These are phyloP conservation scores for Pyralis farinalis DNA, from an alignment of 2,888 invertebrate species.

Conservation along the genomic window DNA sequence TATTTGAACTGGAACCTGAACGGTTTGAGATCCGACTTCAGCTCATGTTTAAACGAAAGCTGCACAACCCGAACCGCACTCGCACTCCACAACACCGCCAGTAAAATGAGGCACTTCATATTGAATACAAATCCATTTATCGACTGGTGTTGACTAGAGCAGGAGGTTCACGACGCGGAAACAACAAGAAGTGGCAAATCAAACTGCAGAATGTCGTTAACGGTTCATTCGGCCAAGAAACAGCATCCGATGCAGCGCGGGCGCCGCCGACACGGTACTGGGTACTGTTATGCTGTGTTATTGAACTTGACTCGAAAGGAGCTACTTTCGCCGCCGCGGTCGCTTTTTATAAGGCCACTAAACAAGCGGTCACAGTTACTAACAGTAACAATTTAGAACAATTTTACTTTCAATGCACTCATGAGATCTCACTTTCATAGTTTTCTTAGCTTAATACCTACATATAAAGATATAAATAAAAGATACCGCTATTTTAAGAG, in stretches of 20 bases:
- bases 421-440: too few species aligned
- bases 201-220: conserved; percentile 18
- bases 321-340: conserved; percentile 62
- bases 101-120: conserved; percentile 39
- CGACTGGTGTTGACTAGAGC: conserved; percentile 3
- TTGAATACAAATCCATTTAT: conserved; percentile 9
- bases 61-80: conserved; percentile 23
- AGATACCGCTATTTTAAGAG: too few species aligned
- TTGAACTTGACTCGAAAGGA: conserved; percentile 65
- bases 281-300: conserved; percentile 68
- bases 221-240: conserved; percentile 19
- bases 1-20: conserved; percentile 6
- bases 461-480: too few species aligned
- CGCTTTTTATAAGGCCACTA: conserved; percentile 50
- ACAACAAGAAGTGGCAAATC: background rate
- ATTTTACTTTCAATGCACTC: too few species aligned
- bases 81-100: conserved; percentile 44
- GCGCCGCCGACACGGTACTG: conserved; percentile 48
- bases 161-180: conserved; percentile 10
- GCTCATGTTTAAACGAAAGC: conserved; percentile 8
- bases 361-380: conserved; percentile 13
- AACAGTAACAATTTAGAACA: too few species aligned
- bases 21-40: conserved; percentile 6
- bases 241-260: conserved; percentile 31
- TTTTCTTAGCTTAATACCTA: too few species aligned